phyloP scores from a whole-genome alignment of 2,113 vertebrate genomes.

The Onychostoma macrolepis region DNA sequence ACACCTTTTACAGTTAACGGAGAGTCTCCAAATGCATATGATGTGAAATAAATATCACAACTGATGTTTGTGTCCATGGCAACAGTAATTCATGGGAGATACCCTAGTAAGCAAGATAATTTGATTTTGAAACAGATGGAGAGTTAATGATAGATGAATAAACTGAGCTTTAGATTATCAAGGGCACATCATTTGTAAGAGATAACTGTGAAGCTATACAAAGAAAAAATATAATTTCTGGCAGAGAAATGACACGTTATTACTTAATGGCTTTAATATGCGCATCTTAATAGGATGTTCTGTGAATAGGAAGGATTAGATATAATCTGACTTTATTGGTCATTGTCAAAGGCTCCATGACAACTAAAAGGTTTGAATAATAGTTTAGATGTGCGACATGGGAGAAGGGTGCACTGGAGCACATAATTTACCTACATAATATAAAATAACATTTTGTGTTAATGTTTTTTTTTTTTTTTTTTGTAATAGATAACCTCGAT shows the following conservation, averaged over 20 bases:
- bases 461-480: too few relatives aligned
- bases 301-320: slow-evolving; percentile 5
- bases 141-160: slow-evolving; percentile 1
- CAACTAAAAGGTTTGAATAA: neutral
- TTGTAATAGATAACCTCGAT: neutral
- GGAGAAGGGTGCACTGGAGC: neutral
- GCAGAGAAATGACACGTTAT: slow-evolving; percentile 3
- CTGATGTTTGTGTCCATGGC: neutral
- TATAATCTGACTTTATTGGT: neutral
- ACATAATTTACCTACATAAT: neutral
- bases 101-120: neutral
- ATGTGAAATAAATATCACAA: slow-evolving; percentile 1
- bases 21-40: neutral
- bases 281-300: neutral
- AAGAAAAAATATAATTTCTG: slow-evolving; percentile 2
- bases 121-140: slow-evolving; percentile 6
- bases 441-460: neutral
- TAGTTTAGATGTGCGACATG: neutral
- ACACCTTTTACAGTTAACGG: neutral
- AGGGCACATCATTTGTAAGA: neutral
- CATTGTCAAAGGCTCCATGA: neutral
- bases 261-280: slow-evolving; percentile 26
- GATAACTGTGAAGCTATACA: neutral
- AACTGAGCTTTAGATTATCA: neutral
- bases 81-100: neutral